Evolutionary conservation across 2,888 invertebrate genomes (phyloP), one percentile per base, ranked within the genome.

Genomic region (Drosophila bunnanda): DNA sequence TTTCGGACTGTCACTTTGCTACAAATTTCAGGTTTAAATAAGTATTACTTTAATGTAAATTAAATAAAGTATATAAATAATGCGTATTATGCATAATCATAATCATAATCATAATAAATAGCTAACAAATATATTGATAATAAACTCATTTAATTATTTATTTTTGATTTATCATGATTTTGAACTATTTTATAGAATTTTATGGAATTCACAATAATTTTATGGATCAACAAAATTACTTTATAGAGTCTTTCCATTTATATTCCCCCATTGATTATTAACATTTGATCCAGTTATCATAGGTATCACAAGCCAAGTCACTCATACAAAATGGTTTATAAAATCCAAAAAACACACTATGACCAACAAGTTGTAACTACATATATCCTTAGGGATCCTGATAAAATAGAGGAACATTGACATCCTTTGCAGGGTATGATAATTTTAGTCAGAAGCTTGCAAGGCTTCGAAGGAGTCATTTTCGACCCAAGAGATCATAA

Each of bases 1-100:
- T 44, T 68, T 44, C n/a, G 12, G 20, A 6, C 22, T 5, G n/a
- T 13, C 71, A 70, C 71, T 46, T 10, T 13, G 7, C 71, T 34
- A 28, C 65, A 62, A 22, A 38, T 30, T 66, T 30, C 4, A 1
- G 22, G 4, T 44, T 30, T 20, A 9, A 15, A 20, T 20, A 32
- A 1, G 8, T 32, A 15, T 32, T 9, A 50, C 17, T 15, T 20
- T 8, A 13, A 32, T 20, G 20, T 10, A 32, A 32, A 32, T 10
- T 10, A 10, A 32, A 32, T 2, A 10, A 32, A 12, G 10, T 32
- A 32, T 32, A 32, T 10, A 30, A 8, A 9, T 9, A 9, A 30
- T 28, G 4, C 4, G 7, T 28, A 28, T 28, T 7, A 28, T 28
- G 8, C 9, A 30, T 10, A 32, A 12, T 0, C 4, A 32, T 32